A percentile compares a stretch with the other conserved stretches of the same genome.
These are phyloP conservation scores for Potorous gilbertii DNA, from an alignment of 2,797 vertebrate genomes.

Conservation along the genomic window DNA sequence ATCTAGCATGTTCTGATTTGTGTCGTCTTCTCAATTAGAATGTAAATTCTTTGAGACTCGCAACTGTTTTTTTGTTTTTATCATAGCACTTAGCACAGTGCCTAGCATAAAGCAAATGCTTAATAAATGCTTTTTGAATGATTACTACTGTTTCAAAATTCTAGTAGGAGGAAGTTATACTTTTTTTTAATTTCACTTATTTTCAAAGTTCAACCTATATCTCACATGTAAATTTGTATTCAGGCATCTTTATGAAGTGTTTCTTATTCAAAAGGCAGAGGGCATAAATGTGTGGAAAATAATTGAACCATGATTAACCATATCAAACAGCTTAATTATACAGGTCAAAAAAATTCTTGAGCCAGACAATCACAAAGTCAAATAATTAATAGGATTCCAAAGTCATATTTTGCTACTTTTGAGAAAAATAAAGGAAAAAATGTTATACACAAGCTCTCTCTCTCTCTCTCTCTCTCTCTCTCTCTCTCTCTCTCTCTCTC, in stretches of 20 bases:
- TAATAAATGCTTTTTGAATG: constrained; percentile 25
- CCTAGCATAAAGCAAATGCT: neutral
- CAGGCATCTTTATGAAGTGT: constrained; percentile 60
- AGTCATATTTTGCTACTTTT: constrained; percentile 3
- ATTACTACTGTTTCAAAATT: constrained; percentile 70
- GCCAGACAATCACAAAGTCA: constrained; percentile 56
- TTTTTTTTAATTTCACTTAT: constrained; percentile 57
- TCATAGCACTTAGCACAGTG: neutral
- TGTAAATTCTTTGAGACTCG: neutral
- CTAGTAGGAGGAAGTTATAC: constrained; percentile 59
- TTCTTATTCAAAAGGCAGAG: constrained; percentile 65
- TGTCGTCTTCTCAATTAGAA: neutral
- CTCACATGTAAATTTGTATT: constrained; percentile 61
- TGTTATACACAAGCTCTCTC: neutral
- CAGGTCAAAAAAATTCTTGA: constrained; percentile 55
- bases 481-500: constrained; percentile 20
- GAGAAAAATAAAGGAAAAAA: neutral
- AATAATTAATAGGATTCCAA: constrained; percentile 47
- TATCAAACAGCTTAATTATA: constrained; percentile 60
- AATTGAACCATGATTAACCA: constrained; percentile 41
- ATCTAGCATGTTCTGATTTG: neutral
- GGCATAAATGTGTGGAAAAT: constrained; percentile 56
- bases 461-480: constrained; percentile 10
- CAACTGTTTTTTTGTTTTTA: neutral
- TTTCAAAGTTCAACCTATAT: constrained; percentile 60